Evolutionary conservation across 37 sponge, comb jelly and placozoan genomes (phyloP).

Genomic region (Spongilla lacustris): DNA sequence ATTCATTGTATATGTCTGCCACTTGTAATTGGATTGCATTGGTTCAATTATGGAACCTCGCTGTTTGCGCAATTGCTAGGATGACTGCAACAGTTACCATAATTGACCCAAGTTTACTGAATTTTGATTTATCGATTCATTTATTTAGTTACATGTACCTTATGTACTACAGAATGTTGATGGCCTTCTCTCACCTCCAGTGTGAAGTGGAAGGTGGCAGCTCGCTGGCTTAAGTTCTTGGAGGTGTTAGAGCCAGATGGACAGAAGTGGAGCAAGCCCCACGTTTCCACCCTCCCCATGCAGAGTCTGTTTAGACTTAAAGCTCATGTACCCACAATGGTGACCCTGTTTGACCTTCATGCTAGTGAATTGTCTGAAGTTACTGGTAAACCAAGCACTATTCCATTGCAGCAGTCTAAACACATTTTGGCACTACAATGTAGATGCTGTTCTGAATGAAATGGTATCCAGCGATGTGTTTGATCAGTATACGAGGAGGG

Average conservation of each 20-base stretch:
- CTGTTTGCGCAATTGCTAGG: not conserved
- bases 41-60: not conserved
- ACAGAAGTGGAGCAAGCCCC: constrained; percentile 96
- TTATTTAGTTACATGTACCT: not conserved
- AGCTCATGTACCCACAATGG: constrained; percentile 71
- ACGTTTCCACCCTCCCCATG: constrained; percentile 93
- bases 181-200: constrained; percentile 14
- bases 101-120: not conserved
- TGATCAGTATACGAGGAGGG: not conserved
- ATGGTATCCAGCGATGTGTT: not conserved
- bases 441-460: constrained; percentile 1
- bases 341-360: constrained; percentile 86
- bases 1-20: not conserved
- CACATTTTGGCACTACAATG: not conserved
- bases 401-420: not conserved
- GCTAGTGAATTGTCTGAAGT: constrained; percentile 70
- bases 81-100: not conserved
- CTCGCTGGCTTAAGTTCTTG: constrained; percentile 94
- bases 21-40: not conserved
- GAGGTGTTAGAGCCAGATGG: constrained; percentile 93
- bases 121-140: not conserved
- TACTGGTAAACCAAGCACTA: constrained; percentile 45
- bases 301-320: constrained; percentile 90
- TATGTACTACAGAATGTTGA: not conserved
- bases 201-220: constrained; percentile 94